Evolutionary conservation across 2,797 vertebrate genomes (phyloP), one percentile per base, ranked within the genome.

Genomic region (Artibeus lituratus): DNA sequence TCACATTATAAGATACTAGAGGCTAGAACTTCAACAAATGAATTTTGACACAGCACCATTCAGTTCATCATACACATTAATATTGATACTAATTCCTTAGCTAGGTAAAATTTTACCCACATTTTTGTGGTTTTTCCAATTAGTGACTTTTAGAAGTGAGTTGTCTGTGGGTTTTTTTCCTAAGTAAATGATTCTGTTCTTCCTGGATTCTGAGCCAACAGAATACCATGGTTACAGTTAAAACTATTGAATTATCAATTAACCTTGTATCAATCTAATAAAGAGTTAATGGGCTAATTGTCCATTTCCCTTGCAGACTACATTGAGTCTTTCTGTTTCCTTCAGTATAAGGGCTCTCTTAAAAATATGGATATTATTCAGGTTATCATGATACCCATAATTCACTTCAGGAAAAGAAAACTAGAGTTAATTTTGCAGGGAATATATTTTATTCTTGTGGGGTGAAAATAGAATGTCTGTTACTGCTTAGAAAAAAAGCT

Each of bases 221-320:
- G 55, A 89, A 51, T 90, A 69, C 26, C 22, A 90, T 84, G 55
- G 65, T 88, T 96, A 93, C 2, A 4, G 69, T 82, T 90, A 88
- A 94, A 95, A 91, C 73, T 90, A 96, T 87, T 86, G 90, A 96
- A 47, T 88, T 92, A 78, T 81, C 90, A 95, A 84, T 95, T 97
- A 96, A 88, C 87, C 39, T 80, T 91, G 65, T 81, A 14, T 89
- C 73, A 93, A 83, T 90, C 69, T 91, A 91, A 81, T 94, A 81
- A 92, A 94, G 62, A 92, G 51, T 84, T 97, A 94, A 96, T 88
- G 47, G 67, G 47, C 15, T 90, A 85, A 93, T 95, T 93, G 67
- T 78, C 78, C 84, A 95, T 90, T 91, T 94, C 77, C 39, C 15
- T 35, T 90, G 89, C 39, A 55, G 57, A 49, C 24, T 59, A 76